Percentiles rank a stretch among this genome's conserved stretches.
Conservation (phyloP, 2,113 vertebrate species). For the Etheostoma spectabile region DNA sequence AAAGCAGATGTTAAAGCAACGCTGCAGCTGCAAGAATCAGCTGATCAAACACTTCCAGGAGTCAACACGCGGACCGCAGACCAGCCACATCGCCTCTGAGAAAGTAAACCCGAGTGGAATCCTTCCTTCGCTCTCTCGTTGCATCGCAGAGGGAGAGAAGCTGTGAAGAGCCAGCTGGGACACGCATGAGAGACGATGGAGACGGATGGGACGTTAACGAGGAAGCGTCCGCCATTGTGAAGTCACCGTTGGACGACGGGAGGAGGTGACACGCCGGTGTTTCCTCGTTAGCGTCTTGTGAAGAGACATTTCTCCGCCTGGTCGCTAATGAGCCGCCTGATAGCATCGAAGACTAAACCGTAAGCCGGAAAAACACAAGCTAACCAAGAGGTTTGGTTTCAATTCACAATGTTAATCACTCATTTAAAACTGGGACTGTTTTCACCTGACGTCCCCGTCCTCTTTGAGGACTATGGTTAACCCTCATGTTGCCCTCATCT, state of each 20-base stretch:
- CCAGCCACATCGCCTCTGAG: too few relatives aligned
- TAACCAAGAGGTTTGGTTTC: too few relatives aligned
- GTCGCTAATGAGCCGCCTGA: conserved; percentile 29
- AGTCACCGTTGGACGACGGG: conserved; percentile 27
- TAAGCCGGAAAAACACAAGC: neutral
- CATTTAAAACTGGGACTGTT: too few relatives aligned
- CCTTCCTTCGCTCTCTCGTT: neutral
- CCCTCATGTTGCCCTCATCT: too few relatives aligned
- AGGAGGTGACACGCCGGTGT: conserved; percentile 24
- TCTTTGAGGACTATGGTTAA: too few relatives aligned
- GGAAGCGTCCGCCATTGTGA: conserved; percentile 17
- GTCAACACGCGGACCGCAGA: too few relatives aligned
- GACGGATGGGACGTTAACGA: conserved; percentile 42
- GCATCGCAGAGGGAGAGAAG: neutral
- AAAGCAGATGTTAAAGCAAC: too few relatives aligned
- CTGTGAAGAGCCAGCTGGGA: conserved; percentile 3
- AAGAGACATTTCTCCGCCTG: neutral
- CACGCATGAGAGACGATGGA: conserved; percentile 12
- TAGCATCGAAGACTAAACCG: neutral
- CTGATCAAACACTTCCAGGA: too few relatives aligned
- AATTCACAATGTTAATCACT: too few relatives aligned
- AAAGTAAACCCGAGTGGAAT: neutral
- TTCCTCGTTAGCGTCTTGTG: conserved; percentile 20
- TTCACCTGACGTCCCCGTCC: too few relatives aligned
- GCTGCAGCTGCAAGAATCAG: too few relatives aligned